Base-by-base conservation (phyloP, 1,140 invertebrate genomes). In the Philaenus spumarius region DNA sequence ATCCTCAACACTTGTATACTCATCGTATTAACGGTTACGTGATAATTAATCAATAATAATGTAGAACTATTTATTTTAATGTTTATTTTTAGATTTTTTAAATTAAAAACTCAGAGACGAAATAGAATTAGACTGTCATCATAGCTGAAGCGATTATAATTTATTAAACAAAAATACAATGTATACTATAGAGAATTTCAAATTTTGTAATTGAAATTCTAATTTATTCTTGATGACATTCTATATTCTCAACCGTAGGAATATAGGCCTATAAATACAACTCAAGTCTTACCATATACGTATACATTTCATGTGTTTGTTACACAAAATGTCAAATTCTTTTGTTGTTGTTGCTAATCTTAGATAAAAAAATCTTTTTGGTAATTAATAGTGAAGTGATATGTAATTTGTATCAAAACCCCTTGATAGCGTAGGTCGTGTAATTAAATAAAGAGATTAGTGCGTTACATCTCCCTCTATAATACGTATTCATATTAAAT, bases 231-330 rank as follows among this genome's bases (percentile, higher is more conserved):
- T 9, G 26, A 30, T 30, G 26, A 30, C 26, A 30, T 30, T 30
- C 26, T 30, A 30, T 30, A 30, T 30, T 30, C 26, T 30, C 9
- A 9, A 4, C 9, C 9, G 3, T 30, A 30, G 26, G 26, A 30
- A 30, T 30, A 30, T 30, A 30, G 26, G 26, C 26, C 26, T 30
- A 30, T 30, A 30, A n/a, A n/a, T 51, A 26, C 15, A 39, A 55
- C 34, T 58, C 46, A 46, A 61, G 30, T 59, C 59, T 61, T 60
- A 55, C 50, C 35, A 59, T 65, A 65, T 65, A 65, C 63, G 63
- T 62, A 61, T 59, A 64, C 60, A 53, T 55, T 59, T 64, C 59
- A 52, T 55, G 55, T 64, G 62, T 64, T 64, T 61, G 56, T 59
- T 51, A 48, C 30, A 56, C n/a, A 30, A 30, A 30, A 30, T 9